Evolutionary conservation across 2,113 vertebrate species (phyloP), one percentile per base, ranked within the genome.

Genomic region (Heterotis niloticus): DNA sequence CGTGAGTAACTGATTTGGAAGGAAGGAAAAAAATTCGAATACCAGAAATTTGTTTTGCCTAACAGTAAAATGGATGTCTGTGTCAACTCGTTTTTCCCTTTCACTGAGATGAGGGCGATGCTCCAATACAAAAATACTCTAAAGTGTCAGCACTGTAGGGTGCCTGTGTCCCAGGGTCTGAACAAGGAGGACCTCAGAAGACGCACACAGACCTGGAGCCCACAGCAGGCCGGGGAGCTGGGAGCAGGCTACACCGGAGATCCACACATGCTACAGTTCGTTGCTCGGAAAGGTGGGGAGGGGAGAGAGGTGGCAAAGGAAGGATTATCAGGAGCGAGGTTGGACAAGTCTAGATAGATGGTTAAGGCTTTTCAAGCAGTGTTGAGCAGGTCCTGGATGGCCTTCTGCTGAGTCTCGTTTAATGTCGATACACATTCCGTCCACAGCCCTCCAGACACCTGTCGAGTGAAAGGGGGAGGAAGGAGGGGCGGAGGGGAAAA

Each of bases 371-470:
- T 90, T 98, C 95, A 99, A 84, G 95, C 96, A 79, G 94, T 92
- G 84, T 93, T 97, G 86, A 99, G 96, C 83, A 99, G 97, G 87
- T 96, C 95, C 88, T 97, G 96, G 84, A 99, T 93, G 87, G 97
- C 97, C 86, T 96, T 96, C 94, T 96, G 94, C 90, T 99, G 97
- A 56, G 92, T 93, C 80, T 98, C 95, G 83, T 91, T 98, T 85
- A 99, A 95, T 14, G 95, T 93, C 9, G 95, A 94, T 84, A 98
- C 92, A 88, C 98, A 99, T 89, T 96, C 95, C 57, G 96, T 94
- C 96, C 97, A 99, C 86, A 99, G 83, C 83, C 93, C 96, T 88
- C 93, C 96, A 0, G 97, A 99, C 52, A 93, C 94, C 98, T 99
- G 82, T 2, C 64, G 83, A 80, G 77, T 78, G 85, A 16, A 77